A percentile compares a stretch with the other conserved stretches of the same genome.
These are phyloP conservation scores for Austrolebias charrua DNA, from an alignment of 2,797 vertebrate species.

Conservation along the genomic window DNA sequence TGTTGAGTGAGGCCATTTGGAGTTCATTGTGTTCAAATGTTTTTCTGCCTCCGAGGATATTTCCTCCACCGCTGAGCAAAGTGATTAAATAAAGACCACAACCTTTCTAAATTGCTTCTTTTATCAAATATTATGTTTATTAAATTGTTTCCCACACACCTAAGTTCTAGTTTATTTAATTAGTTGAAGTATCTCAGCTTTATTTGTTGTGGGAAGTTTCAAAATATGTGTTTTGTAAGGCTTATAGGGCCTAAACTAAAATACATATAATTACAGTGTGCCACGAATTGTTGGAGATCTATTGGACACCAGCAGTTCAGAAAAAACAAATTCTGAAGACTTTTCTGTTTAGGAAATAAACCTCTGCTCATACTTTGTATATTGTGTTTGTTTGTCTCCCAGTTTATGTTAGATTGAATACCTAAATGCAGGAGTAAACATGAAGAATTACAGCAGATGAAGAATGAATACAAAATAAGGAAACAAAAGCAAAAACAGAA, in stretches of 20 bases:
- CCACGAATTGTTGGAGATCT: too few species aligned
- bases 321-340: too few species aligned
- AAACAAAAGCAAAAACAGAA: too few species aligned
- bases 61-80: slow-evolving; percentile 42
- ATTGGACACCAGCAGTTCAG: too few species aligned
- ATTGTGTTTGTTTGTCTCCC: too few species aligned
- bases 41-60: slow-evolving; percentile 49
- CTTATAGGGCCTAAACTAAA: neutral
- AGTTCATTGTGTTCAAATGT: slow-evolving; percentile 75
- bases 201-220: slow-evolving; percentile 1
- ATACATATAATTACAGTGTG: neutral
- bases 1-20: slow-evolving; percentile 65
- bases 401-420: too few species aligned
- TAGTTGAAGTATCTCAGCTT: neutral
- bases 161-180: neutral
- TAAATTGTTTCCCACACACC: slow-evolving; percentile 20
- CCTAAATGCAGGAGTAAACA: too few species aligned
- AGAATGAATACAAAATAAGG: too few species aligned
- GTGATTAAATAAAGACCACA: slow-evolving; percentile 51
- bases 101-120: slow-evolving; percentile 43
- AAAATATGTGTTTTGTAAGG: neutral
- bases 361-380: too few species aligned
- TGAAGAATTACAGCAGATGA: too few species aligned
- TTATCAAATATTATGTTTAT: slow-evolving; percentile 52
- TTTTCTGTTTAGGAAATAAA: too few species aligned